Conservation (phyloP, 2,888 invertebrate species). For the Trissonchulus latispiculum region DNA sequence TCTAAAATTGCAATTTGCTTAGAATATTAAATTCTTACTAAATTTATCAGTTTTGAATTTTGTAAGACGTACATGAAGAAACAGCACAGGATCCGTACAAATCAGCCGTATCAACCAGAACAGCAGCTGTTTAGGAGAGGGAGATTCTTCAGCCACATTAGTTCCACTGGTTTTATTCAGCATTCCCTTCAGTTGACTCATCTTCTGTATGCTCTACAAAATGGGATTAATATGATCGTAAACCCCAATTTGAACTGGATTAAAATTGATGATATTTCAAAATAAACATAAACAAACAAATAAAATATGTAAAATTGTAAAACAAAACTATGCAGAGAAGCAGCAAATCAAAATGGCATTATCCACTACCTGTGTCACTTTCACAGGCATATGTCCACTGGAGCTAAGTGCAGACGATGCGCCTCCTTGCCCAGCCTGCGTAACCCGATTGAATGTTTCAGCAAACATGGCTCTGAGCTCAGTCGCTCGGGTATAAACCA, state of each 20-base stretch:
- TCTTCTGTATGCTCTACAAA: slow-evolving; percentile 21
- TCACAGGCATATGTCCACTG: slow-evolving; percentile 72
- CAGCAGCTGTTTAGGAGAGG: slow-evolving; percentile 73
- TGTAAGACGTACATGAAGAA: slow-evolving; percentile 68
- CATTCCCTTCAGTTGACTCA: slow-evolving; percentile 57
- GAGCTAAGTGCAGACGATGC: slow-evolving; percentile 46
- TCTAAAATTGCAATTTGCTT: too few species aligned
- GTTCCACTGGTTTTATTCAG: not conserved
- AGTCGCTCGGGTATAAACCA: slow-evolving; percentile 79
- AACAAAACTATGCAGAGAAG: too few species aligned
- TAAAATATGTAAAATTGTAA: too few species aligned
- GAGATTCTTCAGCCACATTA: slow-evolving; percentile 63
- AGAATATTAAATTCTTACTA: not conserved
- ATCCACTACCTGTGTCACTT: slow-evolving; percentile 65
- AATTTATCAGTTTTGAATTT: not conserved
- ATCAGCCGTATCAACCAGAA: slow-evolving; percentile 83
- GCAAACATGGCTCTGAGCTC: slow-evolving; percentile 88
- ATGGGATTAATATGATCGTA: too few species aligned
- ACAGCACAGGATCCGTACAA: slow-evolving; percentile 87
- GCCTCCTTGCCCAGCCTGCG: slow-evolving; percentile 59
- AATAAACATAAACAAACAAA: too few species aligned
- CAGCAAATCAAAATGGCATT: too few species aligned
- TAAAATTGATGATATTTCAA: too few species aligned
- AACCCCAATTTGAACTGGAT: too few species aligned
- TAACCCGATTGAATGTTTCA: slow-evolving; percentile 87